Conservation (phyloP, 2,888 invertebrate genomes). For the Cheilosia vulpina region DNA sequence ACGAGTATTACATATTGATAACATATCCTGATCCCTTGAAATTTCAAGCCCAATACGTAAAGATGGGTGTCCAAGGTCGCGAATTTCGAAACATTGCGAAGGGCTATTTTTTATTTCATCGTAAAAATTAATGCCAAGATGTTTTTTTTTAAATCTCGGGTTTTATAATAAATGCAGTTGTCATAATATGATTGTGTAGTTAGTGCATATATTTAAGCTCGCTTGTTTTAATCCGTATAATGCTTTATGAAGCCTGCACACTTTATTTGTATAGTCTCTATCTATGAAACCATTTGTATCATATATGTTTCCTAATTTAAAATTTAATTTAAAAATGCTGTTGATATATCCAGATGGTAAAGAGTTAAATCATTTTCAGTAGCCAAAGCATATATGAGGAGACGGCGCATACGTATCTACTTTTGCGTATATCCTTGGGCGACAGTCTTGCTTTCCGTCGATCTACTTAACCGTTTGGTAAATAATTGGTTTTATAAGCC, state of each 20-base stretch:
- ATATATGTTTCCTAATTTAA: constrained; percentile 12
- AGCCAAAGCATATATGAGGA: constrained; percentile 48
- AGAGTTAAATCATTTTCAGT: constrained; percentile 51
- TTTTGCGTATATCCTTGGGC: constrained; percentile 35
- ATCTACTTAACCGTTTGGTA: constrained; percentile 22
- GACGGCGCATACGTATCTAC: constrained; percentile 26
- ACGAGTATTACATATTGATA: too few relatives aligned
- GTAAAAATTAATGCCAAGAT: neutral
- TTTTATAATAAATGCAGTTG: constrained; percentile 24
- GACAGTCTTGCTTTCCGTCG: constrained; percentile 32
- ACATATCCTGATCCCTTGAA: too few relatives aligned
- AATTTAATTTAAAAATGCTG: constrained; percentile 48
- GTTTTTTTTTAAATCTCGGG: constrained; percentile 1
- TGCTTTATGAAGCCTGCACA: constrained; percentile 29
- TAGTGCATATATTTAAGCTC: constrained; percentile 1
- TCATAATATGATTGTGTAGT: constrained; percentile 31
- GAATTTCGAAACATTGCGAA: constrained; percentile 17
- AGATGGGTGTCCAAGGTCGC: constrained; percentile 15
- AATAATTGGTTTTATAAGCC: constrained; percentile 32
- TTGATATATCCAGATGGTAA: constrained; percentile 58
- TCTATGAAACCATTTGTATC: constrained; percentile 34
- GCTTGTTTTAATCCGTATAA: constrained; percentile 33
- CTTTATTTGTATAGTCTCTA: constrained; percentile 1
- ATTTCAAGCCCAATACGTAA: constrained; percentile 3
- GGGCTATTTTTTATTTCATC: constrained; percentile 5